Conservation (phyloP, 1,140 invertebrate species). For the Asbolus verrucosus region DNA sequence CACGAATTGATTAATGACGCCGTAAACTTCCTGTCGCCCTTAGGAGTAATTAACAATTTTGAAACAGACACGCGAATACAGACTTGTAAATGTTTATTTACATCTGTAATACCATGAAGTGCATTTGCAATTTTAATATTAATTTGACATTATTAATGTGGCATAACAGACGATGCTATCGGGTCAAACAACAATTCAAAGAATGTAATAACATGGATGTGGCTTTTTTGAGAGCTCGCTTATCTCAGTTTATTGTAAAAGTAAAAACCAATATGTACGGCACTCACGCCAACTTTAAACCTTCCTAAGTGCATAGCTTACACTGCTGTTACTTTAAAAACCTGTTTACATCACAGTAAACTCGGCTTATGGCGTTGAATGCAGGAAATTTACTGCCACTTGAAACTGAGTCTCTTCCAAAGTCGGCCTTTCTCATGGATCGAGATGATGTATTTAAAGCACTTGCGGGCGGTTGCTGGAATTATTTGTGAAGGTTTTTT, state of each 20-base stretch:
- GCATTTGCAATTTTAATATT: slow-evolving; percentile 27
- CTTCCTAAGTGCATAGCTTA: slow-evolving; percentile 44
- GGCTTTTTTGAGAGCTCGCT: slow-evolving; percentile 40
- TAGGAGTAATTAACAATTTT: slow-evolving; percentile 7
- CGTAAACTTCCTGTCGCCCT: slow-evolving; percentile 20
- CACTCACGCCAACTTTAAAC: slow-evolving; percentile 45
- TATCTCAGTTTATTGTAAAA: slow-evolving; percentile 39
- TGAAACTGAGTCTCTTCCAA: background rate
- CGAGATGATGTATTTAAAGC: background rate
- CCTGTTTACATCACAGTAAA: slow-evolving; percentile 43
- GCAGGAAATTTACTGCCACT: slow-evolving; percentile 28
- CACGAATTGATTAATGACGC: slow-evolving; percentile 11
- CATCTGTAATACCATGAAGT: slow-evolving; percentile 2
- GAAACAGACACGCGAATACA: slow-evolving; percentile 10
- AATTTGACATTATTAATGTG: slow-evolving; percentile 15
- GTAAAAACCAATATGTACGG: slow-evolving; percentile 46
- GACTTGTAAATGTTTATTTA: slow-evolving; percentile 34
- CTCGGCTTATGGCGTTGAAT: slow-evolving; percentile 30
- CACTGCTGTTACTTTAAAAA: slow-evolving; percentile 43
- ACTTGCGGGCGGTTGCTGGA: background rate
- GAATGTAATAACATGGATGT: slow-evolving; percentile 44
- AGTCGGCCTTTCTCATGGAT: background rate
- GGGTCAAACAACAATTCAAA: slow-evolving; percentile 38
- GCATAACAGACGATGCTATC: slow-evolving; percentile 44
- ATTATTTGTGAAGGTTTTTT: background rate